These are phyloP conservation scores for Adineta ricciae DNA, from an alignment of 2,888 invertebrate species.

Conservation along the genomic window DNA sequence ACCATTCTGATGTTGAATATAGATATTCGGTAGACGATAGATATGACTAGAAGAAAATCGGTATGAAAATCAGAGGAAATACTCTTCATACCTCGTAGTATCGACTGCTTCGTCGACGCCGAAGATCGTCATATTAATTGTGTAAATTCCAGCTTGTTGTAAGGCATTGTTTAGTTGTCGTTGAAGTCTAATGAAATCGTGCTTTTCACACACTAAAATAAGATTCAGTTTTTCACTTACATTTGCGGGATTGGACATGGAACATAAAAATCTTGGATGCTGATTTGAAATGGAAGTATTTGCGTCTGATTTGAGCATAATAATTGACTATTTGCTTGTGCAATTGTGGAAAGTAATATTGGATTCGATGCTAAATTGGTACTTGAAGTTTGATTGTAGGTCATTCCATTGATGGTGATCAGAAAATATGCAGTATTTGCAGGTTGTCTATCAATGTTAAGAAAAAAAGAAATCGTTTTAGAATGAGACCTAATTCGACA, in stretches of 20 bases:
- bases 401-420: background rate
- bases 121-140: background rate
- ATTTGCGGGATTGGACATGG: constrained; percentile 11
- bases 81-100: background rate
- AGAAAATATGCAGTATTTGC: background rate
- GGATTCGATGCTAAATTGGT: background rate
- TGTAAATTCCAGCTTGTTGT: background rate
- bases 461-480: background rate
- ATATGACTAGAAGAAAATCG: background rate
- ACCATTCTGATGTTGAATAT: background rate
- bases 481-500: no score
- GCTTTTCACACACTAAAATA: background rate
- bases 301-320: background rate
- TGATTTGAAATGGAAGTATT: background rate
- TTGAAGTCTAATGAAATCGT: background rate
- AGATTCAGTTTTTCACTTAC: background rate
- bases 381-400: background rate
- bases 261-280: background rate
- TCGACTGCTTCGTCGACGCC: constrained; percentile 8
- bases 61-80: background rate
- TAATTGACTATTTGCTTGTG: background rate
- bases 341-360: background rate
- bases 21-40: background rate
- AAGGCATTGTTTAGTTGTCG: background rate
- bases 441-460: background rate